phyloP scores from a whole-genome alignment of 2,797 vertebrate genomes.

The Rhinella marina region DNA sequence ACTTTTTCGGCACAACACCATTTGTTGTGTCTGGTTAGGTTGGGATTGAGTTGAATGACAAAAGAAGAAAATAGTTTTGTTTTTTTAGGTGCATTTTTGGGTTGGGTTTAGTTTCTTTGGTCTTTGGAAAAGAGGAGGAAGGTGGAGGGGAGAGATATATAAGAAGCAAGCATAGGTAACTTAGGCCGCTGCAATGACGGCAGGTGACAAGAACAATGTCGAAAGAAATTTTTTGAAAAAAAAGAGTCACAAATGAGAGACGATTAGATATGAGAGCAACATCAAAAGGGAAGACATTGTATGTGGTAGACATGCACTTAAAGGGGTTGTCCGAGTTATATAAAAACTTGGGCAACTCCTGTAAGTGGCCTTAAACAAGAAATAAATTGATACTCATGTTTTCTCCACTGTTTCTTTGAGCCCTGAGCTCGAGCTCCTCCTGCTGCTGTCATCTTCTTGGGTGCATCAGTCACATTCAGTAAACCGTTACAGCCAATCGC shows the following conservation, averaged over 20 bases:
- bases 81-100: conserved; percentile 65
- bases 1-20: conserved; percentile 84
- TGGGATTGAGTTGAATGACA: conserved; percentile 86
- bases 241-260: conserved; percentile 70
- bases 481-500: too few relatives aligned
- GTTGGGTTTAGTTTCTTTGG: conserved; percentile 54
- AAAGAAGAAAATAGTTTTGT: conserved; percentile 84
- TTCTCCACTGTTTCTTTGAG: too few relatives aligned
- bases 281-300: conserved; percentile 71
- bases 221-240: conserved; percentile 48
- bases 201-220: conserved; percentile 64
- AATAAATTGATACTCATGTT: too few relatives aligned
- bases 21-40: conserved; percentile 82
- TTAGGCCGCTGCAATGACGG: conserved; percentile 63
- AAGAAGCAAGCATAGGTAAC: conserved; percentile 55
- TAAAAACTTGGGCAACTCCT: too few relatives aligned
- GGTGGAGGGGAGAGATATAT: conserved; percentile 41
- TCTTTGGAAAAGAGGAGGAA: conserved; percentile 54
- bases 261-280: conserved; percentile 70
- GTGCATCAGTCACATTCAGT: too few relatives aligned
- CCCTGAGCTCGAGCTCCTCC: too few relatives aligned
- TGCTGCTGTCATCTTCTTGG: too few relatives aligned
- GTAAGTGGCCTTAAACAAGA: too few relatives aligned
- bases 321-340: too few relatives aligned
- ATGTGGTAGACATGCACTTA: conserved; percentile 73